Conservation (phyloP, 2,113 vertebrate species). For the Mystacornis crossleyi region DNA sequence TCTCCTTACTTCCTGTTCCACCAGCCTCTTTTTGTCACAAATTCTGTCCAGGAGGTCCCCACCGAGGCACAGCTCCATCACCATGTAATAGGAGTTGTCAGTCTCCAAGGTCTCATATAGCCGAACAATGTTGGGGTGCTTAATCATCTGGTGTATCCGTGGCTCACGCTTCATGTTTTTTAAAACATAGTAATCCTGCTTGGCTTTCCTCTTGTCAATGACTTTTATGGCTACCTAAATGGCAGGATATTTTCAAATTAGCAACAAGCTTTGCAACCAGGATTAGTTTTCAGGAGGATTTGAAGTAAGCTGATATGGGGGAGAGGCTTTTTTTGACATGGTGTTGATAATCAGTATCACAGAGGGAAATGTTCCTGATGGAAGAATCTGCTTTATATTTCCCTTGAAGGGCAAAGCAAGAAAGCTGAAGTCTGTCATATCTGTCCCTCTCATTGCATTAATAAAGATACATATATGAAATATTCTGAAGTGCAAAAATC, state of each 20-base stretch:
- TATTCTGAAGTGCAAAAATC: neutral
- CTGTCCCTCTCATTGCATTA: neutral
- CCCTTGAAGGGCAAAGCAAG: neutral
- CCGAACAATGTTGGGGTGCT: slow-evolving; percentile 80
- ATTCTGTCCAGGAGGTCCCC: slow-evolving; percentile 86
- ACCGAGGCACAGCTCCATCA: slow-evolving; percentile 82
- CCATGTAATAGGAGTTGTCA: slow-evolving; percentile 86
- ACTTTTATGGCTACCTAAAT: slow-evolving; percentile 84
- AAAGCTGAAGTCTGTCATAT: neutral
- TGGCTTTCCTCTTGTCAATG: slow-evolving; percentile 88
- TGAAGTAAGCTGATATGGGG: neutral
- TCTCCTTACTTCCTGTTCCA: slow-evolving; percentile 80
- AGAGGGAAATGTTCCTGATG: neutral
- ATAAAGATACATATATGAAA: neutral
- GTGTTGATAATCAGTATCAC: neutral
- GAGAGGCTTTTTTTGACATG: neutral
- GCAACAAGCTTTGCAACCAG: neutral
- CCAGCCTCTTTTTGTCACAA: slow-evolving; percentile 80
- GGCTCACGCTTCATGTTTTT: slow-evolving; percentile 86
- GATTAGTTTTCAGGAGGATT: neutral
- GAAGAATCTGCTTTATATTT: neutral
- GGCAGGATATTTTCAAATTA: neutral
- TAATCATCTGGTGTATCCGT: slow-evolving; percentile 83
- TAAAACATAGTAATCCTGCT: slow-evolving; percentile 81
- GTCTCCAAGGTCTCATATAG: slow-evolving; percentile 85